Evolutionary conservation across 2,797 vertebrate genomes (phyloP), one percentile per base, ranked within the genome.

Genomic region (Hemibagrus guttatus): DNA sequence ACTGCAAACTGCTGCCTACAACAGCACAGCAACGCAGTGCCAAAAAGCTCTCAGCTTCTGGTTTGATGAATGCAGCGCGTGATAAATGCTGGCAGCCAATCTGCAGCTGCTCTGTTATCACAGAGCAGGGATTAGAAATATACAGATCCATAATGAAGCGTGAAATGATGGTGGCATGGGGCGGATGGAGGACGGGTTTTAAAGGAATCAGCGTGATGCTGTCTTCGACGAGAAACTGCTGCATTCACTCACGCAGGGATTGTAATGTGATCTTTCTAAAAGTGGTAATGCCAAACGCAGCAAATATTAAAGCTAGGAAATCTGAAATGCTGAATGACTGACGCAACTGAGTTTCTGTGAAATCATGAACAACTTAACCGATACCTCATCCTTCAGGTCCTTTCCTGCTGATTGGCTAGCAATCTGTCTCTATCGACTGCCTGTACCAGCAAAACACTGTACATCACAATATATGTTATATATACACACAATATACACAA

Each of bases 81-180:
- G 93, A 94, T 94, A 94, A 94, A 92, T 90, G 92, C 91, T 93
- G 93, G 91, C 94, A 94, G 92, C 91, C 93, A 94, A 95, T 95
- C 94, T 94, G 93, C 92, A 91, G 90, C 89, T 93, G 93, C 91
- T 92, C 91, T 89, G 54, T 88, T 78, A 89, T 88, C 89, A 91
- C 87, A 80, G 83, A 85, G 46, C 1, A 28, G 64, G 85, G 86
- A 88, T 91, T 87, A 83, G 31, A 63, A 91, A 90, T 89, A 90
- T 91, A 91, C 92, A 91, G 91, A 91, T 91, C 89, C 61, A 93
- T 93, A 94, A 93, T 93, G 91, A 91, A 89, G 91, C 88, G 69
- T 92, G 91, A 94, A 93, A 94, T 91, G 86, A 93, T 88, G 87
- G 42, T 86, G 89, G 89, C n/a, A 82, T 79, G 76, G 84, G 74